These are phyloP conservation scores for Dasypus novemcinctus DNA, from an alignment of 2,113 vertebrate species.

Conservation along the genomic window DNA sequence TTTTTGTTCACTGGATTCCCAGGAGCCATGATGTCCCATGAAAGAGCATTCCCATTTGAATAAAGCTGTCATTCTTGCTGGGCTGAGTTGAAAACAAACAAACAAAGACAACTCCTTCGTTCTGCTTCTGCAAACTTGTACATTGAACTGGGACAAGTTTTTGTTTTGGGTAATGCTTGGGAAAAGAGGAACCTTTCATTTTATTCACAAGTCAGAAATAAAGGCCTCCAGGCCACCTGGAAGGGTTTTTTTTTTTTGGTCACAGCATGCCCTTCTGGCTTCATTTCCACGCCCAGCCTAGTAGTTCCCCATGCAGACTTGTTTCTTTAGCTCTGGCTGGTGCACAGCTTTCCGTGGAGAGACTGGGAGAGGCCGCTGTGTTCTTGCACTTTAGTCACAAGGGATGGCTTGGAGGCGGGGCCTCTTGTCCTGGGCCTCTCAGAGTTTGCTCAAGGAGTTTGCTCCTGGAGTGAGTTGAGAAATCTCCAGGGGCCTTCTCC, in stretches of 20 bases:
- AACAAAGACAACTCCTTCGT: constrained; percentile 1
- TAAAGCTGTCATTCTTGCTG: neutral
- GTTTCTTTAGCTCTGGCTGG: neutral
- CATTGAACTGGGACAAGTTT: neutral
- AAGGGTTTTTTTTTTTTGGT: neutral
- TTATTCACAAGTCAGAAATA: constrained; percentile 49
- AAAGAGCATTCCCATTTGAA: neutral
- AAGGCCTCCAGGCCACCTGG: constrained; percentile 36
- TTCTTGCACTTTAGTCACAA: fast-evolving
- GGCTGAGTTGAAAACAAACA: neutral
- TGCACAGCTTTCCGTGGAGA: neutral
- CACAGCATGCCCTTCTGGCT: neutral
- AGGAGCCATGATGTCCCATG: constrained; percentile 2
- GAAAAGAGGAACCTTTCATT: constrained; percentile 46
- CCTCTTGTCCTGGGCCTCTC: neutral
- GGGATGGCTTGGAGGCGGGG: neutral
- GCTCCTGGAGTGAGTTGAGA: neutral
- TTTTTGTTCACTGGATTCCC: neutral
- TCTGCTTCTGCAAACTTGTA: constrained; percentile 13
- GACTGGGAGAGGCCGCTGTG: too few relatives aligned
- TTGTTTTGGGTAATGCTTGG: constrained; percentile 13
- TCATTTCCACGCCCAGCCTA: neutral
- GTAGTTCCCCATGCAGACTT: neutral
- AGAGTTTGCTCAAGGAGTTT: neutral
- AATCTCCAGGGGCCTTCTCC: neutral